Evolutionary conservation across 2,797 vertebrate genomes (phyloP), one percentile per base, ranked within the genome.

Genomic region (Acanthurus tractus): DNA sequence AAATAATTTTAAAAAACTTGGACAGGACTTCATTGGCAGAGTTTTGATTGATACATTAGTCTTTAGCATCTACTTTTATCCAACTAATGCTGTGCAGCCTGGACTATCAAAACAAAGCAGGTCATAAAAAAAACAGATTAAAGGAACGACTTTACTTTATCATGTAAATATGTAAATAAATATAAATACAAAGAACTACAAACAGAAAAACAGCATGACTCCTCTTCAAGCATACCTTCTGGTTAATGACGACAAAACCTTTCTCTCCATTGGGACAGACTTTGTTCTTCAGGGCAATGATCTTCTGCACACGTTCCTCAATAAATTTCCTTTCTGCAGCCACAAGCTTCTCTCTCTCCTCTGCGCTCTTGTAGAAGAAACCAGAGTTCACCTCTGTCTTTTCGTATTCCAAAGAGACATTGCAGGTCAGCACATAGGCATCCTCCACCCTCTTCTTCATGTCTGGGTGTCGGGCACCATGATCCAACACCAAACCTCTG

Each of bases 381-480:
- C 98, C 97, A 12, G 98, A 98, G 93, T 97, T 99, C 87, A 99
- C 98, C 86, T 99, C 98, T 17, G 97, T 99, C 93, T 99, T 99
- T 85, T 99, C 98, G 38, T 99, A 99, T 79, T 99, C 98, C 85
- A 99, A 82, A 1, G 98, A 99, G 0, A 99, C 96, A 0, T 99
- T 99, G 89, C 98, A 99, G 0, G 97, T 99, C 62, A 99, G 95
- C 61, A 99, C 84, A 46, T 93, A 99, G 11, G 97, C 96, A 46
- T 99, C 96, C 89, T 99, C 98, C 63, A 99, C 96, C 70, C 97
- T 95, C 86, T 99, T 99, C 92, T 96, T 99, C 98, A 99, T 99
- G 90, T 99, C 98, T 42, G 98, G 98, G 88, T 99, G 98, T 63
- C 98, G 94, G 59, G 97, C 98, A 0, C 98, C 98, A 0, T 99